These are phyloP conservation scores for Sylvietta virens DNA, from an alignment of 2,113 vertebrate genomes.

Conservation along the genomic window DNA sequence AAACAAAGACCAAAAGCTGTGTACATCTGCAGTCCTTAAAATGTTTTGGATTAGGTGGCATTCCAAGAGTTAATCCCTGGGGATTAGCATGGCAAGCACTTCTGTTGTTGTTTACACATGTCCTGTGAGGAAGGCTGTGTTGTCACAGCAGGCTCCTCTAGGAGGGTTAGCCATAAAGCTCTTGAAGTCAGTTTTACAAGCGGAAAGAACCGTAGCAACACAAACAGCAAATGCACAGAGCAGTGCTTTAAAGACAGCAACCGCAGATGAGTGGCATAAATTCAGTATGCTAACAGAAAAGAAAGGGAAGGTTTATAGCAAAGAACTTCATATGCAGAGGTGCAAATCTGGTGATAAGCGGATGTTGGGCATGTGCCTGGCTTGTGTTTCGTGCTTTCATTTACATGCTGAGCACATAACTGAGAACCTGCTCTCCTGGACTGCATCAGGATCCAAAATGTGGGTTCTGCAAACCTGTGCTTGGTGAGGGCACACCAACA, in stretches of 20 bases:
- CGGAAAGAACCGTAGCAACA: background rate
- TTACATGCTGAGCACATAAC: background rate
- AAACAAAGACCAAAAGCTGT: constrained; percentile 4
- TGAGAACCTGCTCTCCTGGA: background rate
- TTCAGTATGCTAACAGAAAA: background rate
- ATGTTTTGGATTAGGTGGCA: constrained; percentile 7
- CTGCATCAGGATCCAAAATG: background rate
- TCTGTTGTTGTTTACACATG: constrained; percentile 34
- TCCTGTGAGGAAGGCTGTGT: constrained; percentile 21
- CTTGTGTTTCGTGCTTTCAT: background rate
- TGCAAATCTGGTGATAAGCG: background rate
- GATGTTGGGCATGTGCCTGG: background rate
- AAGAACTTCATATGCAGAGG: background rate
- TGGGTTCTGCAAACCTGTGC: background rate
- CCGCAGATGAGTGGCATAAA: background rate
- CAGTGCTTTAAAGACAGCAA: background rate
- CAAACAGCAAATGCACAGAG: background rate
- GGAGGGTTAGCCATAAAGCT: background rate
- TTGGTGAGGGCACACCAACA: background rate
- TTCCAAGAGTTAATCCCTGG: constrained; percentile 49
- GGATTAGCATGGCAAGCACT: constrained; percentile 33
- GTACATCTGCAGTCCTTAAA: background rate
- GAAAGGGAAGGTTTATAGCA: background rate
- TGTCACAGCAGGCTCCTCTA: constrained; percentile 2
- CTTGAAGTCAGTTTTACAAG: background rate